A percentile compares a stretch with the other conserved stretches of the same genome.
Conservation (phyloP, 1,140 invertebrate species). For the Cydia amplana region DNA sequence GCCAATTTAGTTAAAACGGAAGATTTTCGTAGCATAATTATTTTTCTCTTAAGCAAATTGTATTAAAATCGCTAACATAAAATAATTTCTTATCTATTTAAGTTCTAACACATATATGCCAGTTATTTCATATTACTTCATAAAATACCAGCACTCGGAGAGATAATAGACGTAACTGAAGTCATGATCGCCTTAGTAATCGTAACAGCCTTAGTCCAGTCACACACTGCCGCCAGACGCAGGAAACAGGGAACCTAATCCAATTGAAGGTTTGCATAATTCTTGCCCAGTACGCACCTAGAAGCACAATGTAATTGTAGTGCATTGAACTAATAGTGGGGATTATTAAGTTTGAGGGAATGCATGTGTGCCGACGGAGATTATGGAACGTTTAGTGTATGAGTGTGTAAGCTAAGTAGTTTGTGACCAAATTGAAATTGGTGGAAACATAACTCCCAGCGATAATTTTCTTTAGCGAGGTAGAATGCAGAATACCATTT, state of each 20-base stretch:
- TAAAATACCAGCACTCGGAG: background rate
- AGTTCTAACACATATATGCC: background rate
- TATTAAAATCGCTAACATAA: no score
- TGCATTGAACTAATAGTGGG: slow-evolving; percentile 32
- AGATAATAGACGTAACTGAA: slow-evolving; percentile 7
- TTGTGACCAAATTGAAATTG: no score
- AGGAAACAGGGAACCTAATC: slow-evolving; percentile 54
- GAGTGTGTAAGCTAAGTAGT: background rate
- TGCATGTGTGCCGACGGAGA: slow-evolving; percentile 1
- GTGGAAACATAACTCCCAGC: no score
- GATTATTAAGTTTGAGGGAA: slow-evolving; percentile 31
- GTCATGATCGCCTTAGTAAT: slow-evolving; percentile 11
- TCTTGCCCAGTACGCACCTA: slow-evolving; percentile 50
- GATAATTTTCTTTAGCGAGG: no score
- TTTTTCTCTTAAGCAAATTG: no score
- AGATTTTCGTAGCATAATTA: no score
- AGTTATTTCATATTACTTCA: background rate
- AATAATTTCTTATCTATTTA: no score
- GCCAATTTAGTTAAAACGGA: no score
- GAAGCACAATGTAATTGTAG: slow-evolving; percentile 38
- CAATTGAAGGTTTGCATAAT: slow-evolving; percentile 71
- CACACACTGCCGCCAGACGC: slow-evolving; percentile 2
- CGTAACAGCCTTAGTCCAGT: slow-evolving; percentile 2
- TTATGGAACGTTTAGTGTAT: background rate
- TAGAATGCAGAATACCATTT: no score